These are phyloP conservation scores for Cyclura pinguis DNA, from an alignment of 2,797 vertebrate species.

Conservation along the genomic window DNA sequence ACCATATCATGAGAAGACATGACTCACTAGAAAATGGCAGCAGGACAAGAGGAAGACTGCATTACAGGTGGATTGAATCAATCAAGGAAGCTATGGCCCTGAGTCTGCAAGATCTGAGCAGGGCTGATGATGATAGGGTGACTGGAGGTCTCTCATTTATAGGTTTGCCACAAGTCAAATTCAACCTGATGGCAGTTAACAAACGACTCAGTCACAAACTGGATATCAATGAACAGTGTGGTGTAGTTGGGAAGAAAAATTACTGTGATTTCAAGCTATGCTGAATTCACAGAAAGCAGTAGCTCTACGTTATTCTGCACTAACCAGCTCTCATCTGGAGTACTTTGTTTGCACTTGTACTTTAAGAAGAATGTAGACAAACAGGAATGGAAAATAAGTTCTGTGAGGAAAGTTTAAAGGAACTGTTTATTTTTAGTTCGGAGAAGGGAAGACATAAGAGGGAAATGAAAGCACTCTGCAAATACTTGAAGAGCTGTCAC, in stretches of 20 bases:
- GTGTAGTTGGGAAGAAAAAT: neutral
- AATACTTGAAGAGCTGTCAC: neutral
- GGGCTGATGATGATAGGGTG: too few species aligned
- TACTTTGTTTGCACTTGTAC: neutral
- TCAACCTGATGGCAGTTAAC: too few species aligned
- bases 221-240: neutral
- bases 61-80: too few species aligned
- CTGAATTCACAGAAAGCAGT: neutral
- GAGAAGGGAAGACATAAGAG: neutral
- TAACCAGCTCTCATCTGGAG: neutral
- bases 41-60: too few species aligned
- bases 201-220: neutral
- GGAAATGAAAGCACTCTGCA: neutral
- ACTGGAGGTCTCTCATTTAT: too few species aligned
- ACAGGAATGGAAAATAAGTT: neutral
- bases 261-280: neutral
- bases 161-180: too few species aligned
- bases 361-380: neutral
- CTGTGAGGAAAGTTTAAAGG: neutral
- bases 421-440: neutral
- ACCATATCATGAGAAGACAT: too few species aligned
- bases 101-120: too few species aligned
- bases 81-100: too few species aligned
- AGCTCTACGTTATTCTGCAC: neutral
- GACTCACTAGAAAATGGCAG: too few species aligned